Percentiles rank a stretch among this genome's conserved stretches.
These are phyloP conservation scores for rat (Rattus norvegicus) DNA, from an alignment of 2,113 vertebrate species.

Conservation along the genomic window DNA sequence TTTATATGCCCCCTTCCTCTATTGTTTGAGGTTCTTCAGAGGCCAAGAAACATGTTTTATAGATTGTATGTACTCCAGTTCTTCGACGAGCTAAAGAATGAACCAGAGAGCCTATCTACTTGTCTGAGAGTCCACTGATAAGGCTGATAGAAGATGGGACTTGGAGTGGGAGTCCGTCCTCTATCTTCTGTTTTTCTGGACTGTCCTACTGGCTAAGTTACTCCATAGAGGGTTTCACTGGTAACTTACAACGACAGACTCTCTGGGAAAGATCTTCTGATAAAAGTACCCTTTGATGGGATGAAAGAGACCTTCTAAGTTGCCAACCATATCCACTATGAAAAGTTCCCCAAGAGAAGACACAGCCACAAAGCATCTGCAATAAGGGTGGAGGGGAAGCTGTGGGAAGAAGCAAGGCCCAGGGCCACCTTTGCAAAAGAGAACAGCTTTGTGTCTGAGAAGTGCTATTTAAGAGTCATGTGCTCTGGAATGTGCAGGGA, in stretches of 20 bases:
- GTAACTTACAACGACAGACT: neutral
- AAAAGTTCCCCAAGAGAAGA: neutral
- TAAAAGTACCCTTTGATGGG: neutral
- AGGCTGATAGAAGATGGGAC: neutral
- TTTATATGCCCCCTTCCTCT: neutral
- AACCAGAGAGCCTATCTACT: neutral
- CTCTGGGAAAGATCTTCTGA: neutral
- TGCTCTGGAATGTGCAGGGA: conserved; percentile 41
- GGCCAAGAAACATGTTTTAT: conserved; percentile 1
- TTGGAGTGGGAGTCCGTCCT: neutral
- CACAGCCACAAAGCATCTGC: neutral
- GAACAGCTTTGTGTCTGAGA: conserved; percentile 54
- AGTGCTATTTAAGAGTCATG: conserved; percentile 62
- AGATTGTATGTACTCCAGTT: neutral
- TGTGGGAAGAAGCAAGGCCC: neutral
- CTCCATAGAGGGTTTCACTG: neutral
- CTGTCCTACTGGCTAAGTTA: neutral
- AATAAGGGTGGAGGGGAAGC: neutral
- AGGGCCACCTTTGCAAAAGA: conserved; percentile 35
- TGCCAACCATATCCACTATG: neutral
- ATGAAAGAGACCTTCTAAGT: neutral
- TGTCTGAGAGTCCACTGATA: neutral
- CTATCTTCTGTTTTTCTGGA: neutral
- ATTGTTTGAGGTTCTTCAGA: neutral
- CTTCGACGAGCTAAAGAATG: conserved; percentile 2